Evolutionary conservation across 2,113 vertebrate species (phyloP).

Genomic region (Eudorcas thomsonii): DNA sequence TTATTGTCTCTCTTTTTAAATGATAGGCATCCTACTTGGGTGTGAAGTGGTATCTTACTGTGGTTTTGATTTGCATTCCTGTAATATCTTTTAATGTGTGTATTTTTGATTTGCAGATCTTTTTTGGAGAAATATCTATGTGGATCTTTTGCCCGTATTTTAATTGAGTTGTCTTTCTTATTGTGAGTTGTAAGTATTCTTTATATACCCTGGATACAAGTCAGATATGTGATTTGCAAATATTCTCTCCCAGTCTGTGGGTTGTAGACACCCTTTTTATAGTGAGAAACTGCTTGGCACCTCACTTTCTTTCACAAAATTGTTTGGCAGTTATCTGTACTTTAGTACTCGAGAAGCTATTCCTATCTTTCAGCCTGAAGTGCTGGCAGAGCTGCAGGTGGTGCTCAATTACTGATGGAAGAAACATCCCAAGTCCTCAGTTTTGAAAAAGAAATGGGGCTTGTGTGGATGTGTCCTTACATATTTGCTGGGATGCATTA

Average conservation of each 20-base stretch:
- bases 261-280: neutral
- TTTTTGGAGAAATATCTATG: neutral
- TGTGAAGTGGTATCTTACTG: neutral
- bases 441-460: neutral
- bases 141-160: neutral
- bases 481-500: neutral
- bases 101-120: neutral
- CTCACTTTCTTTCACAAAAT: neutral
- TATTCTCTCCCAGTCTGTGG: neutral
- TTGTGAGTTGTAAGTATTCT: neutral
- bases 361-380: neutral
- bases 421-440: neutral
- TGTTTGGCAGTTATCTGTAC: neutral
- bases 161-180: neutral
- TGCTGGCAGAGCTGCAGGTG: neutral
- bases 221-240: neutral
- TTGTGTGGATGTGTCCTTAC: neutral
- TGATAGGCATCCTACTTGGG: neutral
- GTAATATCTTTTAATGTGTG: neutral
- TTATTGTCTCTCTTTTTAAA: neutral
- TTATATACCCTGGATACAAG: neutral
- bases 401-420: neutral
- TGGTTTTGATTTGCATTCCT: neutral
- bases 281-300: neutral
- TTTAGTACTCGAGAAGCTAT: neutral